phyloP scores from a whole-genome alignment of 1,140 invertebrate genomes.

The Procambarus clarkii region DNA sequence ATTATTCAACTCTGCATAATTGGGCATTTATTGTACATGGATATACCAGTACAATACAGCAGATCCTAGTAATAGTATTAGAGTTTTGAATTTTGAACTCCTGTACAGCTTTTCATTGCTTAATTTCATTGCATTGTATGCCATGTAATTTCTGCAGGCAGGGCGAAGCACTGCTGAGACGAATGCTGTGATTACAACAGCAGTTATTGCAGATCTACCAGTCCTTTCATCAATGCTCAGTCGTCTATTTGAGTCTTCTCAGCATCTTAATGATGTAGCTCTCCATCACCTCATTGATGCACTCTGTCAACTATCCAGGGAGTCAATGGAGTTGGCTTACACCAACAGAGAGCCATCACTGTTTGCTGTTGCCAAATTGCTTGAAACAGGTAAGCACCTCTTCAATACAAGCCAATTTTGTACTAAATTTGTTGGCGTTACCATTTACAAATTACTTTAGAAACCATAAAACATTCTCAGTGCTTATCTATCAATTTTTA shows the following conservation, averaged over 20 bases:
- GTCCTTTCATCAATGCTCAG: conserved; percentile 95
- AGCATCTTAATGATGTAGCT: conserved; percentile 94
- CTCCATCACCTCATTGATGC: conserved; percentile 98
- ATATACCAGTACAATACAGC: no score
- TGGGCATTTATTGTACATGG: no score
- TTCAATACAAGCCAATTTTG: not conserved
- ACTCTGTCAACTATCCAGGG: conserved; percentile 95
- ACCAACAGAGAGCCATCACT: conserved; percentile 97
- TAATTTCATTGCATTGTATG: not conserved
- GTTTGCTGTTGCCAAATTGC: conserved; percentile 96
- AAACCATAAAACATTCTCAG: no score
- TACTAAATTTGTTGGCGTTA: no score
- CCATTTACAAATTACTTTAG: no score
- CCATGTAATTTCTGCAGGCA: conserved; percentile 28
- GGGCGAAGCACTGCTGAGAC: conserved; percentile 83
- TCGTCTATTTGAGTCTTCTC: conserved; percentile 94
- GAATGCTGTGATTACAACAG: conserved; percentile 95
- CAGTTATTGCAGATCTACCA: conserved; percentile 96
- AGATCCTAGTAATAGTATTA: no score
- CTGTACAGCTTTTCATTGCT: no score
- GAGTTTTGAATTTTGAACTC: no score
- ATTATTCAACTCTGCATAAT: no score
- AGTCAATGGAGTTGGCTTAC: conserved; percentile 98
- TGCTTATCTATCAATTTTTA: no score
- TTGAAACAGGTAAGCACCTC: conserved; percentile 88